Evolutionary conservation across 2,113 vertebrate species (phyloP), one percentile per base, ranked within the genome.

Genomic region (Microtus montanus): DNA sequence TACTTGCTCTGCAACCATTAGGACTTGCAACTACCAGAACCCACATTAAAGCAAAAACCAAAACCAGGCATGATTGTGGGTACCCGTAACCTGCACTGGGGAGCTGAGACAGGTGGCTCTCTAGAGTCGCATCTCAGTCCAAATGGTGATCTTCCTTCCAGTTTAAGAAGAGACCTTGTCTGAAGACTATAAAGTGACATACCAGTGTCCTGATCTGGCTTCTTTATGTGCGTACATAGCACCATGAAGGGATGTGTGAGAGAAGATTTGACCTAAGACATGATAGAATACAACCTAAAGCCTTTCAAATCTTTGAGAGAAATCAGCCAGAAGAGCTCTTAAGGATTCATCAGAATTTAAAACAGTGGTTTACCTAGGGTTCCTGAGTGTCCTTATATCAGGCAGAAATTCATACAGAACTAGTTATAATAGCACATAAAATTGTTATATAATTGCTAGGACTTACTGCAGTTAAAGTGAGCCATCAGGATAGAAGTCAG

Each of bases 311-410:
- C 90, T 96, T 94, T 38, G 95, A 92, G 90, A 96, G 90, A 88
- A 73, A 92, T 96, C 96, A 96, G 85, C 88, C 92, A 68, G 87
- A 91, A 88, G 80, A 41, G 22, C 38, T 94, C 90, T 97, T 96
- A 97, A 97, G 95, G 78, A 94, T 97, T 97, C 75, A 97, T 95
- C 63, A 96, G 94, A 92, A 82, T 83, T 86, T 87, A 95, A 70
- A 58, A 58, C 58, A 70, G 68, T 38, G 84, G 79, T 93, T 95
- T 94, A 96, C 96, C 95, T 63, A 90, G 95, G 77, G 14, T 88
- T 95, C 90, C 83, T 73, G 52, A 91, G 61, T 78, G 82, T 52
- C 68, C 28, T 93, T 77, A 52, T 85, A n/a, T 96, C 96, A 75
- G 33, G 87, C n/a, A 95, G 66, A 73, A 95, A 93, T 77, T 95